These are phyloP conservation scores for Drosophila sturtevanti DNA, from an alignment of 1,140 invertebrate species.

Conservation along the genomic window DNA sequence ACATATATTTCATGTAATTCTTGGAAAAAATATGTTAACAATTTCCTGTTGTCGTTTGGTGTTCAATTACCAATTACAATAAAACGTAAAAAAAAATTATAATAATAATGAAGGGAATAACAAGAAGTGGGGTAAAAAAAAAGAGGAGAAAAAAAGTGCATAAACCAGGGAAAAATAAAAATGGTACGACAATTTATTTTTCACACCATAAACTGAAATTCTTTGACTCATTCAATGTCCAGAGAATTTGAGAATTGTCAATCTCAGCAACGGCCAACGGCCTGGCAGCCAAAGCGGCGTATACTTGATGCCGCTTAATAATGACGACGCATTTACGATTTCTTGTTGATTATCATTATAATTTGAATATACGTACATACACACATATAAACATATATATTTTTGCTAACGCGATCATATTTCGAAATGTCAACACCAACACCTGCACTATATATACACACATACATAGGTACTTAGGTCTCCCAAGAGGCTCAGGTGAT, in stretches of 20 bases:
- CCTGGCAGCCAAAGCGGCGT: conserved; percentile 63
- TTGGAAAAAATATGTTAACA: conserved; percentile 66
- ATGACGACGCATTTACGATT: conserved; percentile 54
- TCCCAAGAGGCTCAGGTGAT: conserved; percentile 70
- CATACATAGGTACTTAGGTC: conserved; percentile 15
- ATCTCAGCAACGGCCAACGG: conserved; percentile 42
- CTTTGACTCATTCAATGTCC: conserved; percentile 60
- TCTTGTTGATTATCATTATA: conserved; percentile 40
- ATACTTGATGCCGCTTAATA: conserved; percentile 54
- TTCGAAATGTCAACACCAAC: conserved; percentile 76
- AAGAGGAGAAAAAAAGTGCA: conserved; percentile 27
- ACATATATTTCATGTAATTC: conserved; percentile 40
- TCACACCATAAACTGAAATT: conserved; percentile 64
- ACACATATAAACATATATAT: conserved; percentile 50
- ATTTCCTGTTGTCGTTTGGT: conserved; percentile 69
- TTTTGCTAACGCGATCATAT: conserved; percentile 72
- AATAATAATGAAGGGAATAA: not conserved
- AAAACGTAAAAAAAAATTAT: not conserved
- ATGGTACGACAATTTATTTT: conserved; percentile 40
- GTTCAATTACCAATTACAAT: conserved; percentile 52
- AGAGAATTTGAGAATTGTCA: conserved; percentile 20
- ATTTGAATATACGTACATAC: conserved; percentile 23
- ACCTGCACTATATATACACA: conserved; percentile 48
- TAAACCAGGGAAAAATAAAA: conserved; percentile 42
- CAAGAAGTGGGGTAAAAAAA: conserved; percentile 5